Conservation (phyloP, 2,113 vertebrate species). For the Megaceryle torquata region DNA sequence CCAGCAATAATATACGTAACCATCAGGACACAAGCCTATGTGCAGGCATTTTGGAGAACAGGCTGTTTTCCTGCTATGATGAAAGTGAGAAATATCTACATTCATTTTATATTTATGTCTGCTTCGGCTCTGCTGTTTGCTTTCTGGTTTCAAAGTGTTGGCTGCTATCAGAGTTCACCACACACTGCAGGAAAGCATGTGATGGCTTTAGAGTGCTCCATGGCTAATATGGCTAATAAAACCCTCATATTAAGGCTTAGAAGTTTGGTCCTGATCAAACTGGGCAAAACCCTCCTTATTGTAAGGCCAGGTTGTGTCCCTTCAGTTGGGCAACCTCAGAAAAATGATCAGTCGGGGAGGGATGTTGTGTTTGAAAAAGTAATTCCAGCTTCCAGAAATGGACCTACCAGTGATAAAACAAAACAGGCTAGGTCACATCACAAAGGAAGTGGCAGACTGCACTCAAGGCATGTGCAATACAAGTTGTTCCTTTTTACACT, state of each 20-base stretch:
- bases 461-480: accelerated
- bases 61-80: constrained; percentile 19
- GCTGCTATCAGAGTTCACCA: neutral
- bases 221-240: neutral
- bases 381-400: neutral
- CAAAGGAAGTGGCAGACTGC: neutral
- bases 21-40: constrained; percentile 3
- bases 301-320: neutral
- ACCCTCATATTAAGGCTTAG: neutral
- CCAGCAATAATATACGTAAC: neutral
- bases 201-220: neutral
- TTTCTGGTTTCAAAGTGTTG: neutral
- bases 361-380: neutral
- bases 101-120: constrained; percentile 34
- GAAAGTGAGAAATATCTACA: constrained; percentile 34
- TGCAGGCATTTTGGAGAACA: constrained; percentile 13
- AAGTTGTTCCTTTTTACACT: neutral
- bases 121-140: constrained; percentile 5
- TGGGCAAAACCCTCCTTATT: neutral
- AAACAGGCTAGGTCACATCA: neutral
- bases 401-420: neutral
- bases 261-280: neutral
- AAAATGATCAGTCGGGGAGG: neutral
- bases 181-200: neutral
- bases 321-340: neutral